Percentiles rank a stretch among this genome's conserved stretches.
phyloP scores from a whole-genome alignment of 2,797 vertebrate species.

The Microchirus variegatus region DNA sequence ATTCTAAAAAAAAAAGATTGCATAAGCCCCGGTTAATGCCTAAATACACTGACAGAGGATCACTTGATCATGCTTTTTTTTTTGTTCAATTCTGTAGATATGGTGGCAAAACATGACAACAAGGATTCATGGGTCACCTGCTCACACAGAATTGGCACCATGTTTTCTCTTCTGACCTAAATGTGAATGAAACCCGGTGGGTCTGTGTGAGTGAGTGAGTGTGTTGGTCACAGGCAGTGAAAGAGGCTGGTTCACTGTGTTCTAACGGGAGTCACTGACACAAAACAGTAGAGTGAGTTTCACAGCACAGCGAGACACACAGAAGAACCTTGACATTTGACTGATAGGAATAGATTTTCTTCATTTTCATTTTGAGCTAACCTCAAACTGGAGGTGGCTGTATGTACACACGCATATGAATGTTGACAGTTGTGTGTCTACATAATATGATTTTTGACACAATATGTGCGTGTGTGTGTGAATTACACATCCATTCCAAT shows the following conservation, averaged over 20 bases:
- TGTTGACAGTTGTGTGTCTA: constrained; percentile 36
- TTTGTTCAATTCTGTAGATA: constrained; percentile 19
- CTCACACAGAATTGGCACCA: constrained; percentile 31
- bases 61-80: constrained; percentile 16
- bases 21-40: constrained; percentile 64
- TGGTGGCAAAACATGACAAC: constrained; percentile 37
- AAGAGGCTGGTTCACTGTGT: constrained; percentile 75
- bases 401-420: constrained; percentile 58
- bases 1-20: constrained; percentile 46
- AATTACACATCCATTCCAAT: constrained; percentile 44
- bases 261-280: constrained; percentile 60
- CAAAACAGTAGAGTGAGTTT: constrained; percentile 51
- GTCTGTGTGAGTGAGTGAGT: constrained; percentile 61
- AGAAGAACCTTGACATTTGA: constrained; percentile 50
- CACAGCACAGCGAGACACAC: constrained; percentile 61
- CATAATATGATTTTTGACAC: constrained; percentile 54
- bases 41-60: constrained; percentile 41
- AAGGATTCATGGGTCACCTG: constrained; percentile 38
- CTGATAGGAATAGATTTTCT: constrained; percentile 1
- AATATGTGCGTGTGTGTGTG: constrained; percentile 25
- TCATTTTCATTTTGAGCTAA: constrained; percentile 48
- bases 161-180: constrained; percentile 28
- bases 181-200: constrained; percentile 43
- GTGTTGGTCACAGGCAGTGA: constrained; percentile 75
- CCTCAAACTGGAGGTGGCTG: constrained; percentile 52